Evolutionary conservation across 2,888 invertebrate genomes (phyloP).

Genomic region (Epicampocera succincta): DNA sequence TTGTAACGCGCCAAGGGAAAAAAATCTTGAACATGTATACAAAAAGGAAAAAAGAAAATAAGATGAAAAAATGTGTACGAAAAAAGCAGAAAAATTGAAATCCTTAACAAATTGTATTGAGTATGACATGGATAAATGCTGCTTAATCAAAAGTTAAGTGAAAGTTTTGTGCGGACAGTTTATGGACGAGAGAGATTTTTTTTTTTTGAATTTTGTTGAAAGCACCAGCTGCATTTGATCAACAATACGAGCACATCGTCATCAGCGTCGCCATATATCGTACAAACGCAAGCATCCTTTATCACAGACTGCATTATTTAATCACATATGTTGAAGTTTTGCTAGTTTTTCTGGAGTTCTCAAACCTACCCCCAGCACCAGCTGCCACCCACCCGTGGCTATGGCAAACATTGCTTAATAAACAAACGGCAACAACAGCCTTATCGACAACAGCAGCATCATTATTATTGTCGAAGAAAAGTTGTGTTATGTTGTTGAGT

Average conservation of each 20-base stretch:
- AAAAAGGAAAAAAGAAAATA: slow-evolving; percentile 57
- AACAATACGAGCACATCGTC: slow-evolving; percentile 38
- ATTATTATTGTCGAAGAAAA: slow-evolving; percentile 43
- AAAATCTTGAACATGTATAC: slow-evolving; percentile 21
- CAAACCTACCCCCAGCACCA: not conserved
- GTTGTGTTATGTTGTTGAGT: slow-evolving; percentile 46
- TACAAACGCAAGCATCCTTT: not conserved
- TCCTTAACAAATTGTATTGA: slow-evolving; percentile 65
- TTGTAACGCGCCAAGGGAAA: slow-evolving; percentile 47
- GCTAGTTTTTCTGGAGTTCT: slow-evolving; percentile 40
- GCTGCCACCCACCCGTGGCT: slow-evolving; percentile 11
- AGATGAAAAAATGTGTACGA: slow-evolving; percentile 19
- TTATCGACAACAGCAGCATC: slow-evolving; percentile 26
- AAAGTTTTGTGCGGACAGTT: slow-evolving; percentile 72
- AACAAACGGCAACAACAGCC: slow-evolving; percentile 50
- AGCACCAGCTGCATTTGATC: slow-evolving; percentile 68
- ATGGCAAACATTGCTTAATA: slow-evolving; percentile 60
- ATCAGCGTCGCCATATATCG: slow-evolving; percentile 37
- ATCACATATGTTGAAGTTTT: slow-evolving; percentile 61
- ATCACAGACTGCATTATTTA: slow-evolving; percentile 59
- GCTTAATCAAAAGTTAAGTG: slow-evolving; percentile 81
- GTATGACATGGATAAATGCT: slow-evolving; percentile 75
- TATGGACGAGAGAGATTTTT: slow-evolving; percentile 65
- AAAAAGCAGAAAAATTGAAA: slow-evolving; percentile 54
- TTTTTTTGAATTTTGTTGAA: slow-evolving; percentile 22